Conservation (phyloP, 2,113 vertebrate genomes). For the Chlorodrepanis virens region DNA sequence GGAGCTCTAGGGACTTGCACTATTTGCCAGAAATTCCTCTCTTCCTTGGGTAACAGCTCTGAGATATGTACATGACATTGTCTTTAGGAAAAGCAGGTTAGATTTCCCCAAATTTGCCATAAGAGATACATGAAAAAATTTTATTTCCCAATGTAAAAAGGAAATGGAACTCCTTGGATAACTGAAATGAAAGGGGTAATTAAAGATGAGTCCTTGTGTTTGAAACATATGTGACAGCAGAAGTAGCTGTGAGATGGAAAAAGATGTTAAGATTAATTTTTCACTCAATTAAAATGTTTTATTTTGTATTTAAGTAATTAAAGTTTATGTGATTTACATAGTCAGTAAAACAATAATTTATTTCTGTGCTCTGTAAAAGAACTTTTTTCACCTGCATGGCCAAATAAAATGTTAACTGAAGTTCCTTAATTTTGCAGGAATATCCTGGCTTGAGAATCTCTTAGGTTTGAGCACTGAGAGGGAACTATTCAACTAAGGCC, state of each 20-base stretch:
- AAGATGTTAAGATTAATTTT: not conserved
- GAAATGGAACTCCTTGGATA: not conserved
- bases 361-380: not conserved
- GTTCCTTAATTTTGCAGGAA: not conserved
- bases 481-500: not conserved
- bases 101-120: not conserved
- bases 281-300: not conserved
- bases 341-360: not conserved
- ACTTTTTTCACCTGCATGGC: not conserved
- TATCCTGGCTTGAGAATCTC: not conserved
- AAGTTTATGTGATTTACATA: not conserved
- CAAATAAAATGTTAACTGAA: not conserved
- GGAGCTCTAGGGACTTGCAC: not conserved
- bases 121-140: not conserved
- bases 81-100: not conserved
- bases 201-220: not conserved
- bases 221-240: not conserved
- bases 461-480: not conserved
- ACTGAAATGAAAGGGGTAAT: not conserved
- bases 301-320: not conserved
- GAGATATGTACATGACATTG: not conserved
- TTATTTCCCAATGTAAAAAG: not conserved
- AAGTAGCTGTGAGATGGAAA: not conserved
- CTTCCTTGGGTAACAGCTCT: not conserved
- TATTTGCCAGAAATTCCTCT: not conserved